These are phyloP conservation scores for Coptodon rendalli DNA, from an alignment of 2,113 vertebrate species.

Conservation along the genomic window DNA sequence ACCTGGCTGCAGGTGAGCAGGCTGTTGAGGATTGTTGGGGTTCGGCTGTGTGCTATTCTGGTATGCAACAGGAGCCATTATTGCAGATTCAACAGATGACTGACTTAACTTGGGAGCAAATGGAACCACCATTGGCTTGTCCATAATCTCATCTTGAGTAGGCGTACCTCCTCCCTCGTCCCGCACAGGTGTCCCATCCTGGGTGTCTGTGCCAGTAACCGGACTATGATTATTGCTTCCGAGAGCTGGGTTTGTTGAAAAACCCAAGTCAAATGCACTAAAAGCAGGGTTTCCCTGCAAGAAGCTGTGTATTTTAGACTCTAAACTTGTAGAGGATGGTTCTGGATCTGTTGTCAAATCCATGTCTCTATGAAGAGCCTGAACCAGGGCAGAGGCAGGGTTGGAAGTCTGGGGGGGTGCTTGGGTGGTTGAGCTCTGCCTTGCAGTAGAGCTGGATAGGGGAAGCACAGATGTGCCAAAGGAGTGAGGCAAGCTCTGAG, in stretches of 20 bases:
- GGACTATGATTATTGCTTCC: slow-evolving; percentile 43
- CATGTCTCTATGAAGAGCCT: slow-evolving; percentile 41
- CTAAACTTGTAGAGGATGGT: slow-evolving; percentile 73
- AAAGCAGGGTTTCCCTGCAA: slow-evolving; percentile 87
- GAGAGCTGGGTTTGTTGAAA: slow-evolving; percentile 69
- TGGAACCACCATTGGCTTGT: slow-evolving; percentile 73
- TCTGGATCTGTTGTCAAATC: slow-evolving; percentile 26
- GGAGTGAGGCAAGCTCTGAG: slow-evolving; percentile 27
- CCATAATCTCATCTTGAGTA: slow-evolving; percentile 96
- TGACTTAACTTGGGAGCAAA: neutral
- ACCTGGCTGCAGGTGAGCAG: neutral
- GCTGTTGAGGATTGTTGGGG: neutral
- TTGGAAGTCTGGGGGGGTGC: neutral
- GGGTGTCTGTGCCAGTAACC: slow-evolving; percentile 73
- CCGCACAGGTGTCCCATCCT: slow-evolving; percentile 86
- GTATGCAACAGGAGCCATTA: neutral
- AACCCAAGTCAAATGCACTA: slow-evolving; percentile 81
- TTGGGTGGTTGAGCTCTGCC: neutral
- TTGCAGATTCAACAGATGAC: neutral
- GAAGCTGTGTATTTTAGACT: slow-evolving; percentile 94
- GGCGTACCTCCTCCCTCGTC: slow-evolving; percentile 92
- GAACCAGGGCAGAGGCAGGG: slow-evolving; percentile 36
- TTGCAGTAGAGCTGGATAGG: neutral
- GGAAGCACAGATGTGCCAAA: slow-evolving; percentile 12
- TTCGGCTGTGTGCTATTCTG: slow-evolving; percentile 9